phyloP scores from a whole-genome alignment of 2,888 invertebrate genomes.

The Girardia tigrina region DNA sequence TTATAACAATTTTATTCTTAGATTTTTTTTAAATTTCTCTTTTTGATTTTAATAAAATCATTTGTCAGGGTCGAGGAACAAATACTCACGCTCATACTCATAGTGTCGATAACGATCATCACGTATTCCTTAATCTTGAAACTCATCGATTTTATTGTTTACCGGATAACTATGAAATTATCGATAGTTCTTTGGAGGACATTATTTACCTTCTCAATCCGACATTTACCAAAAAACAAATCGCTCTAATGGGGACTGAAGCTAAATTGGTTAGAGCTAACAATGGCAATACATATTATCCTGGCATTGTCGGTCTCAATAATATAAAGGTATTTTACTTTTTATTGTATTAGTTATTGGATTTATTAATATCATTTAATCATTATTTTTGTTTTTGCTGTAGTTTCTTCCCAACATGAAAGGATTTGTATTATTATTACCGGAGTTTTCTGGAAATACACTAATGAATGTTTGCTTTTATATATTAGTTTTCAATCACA shows the following conservation, averaged over 20 bases:
- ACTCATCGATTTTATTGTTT: constrained; percentile 93
- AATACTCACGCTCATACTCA: constrained; percentile 98
- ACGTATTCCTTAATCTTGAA: constrained; percentile 87
- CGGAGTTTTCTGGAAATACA: no score
- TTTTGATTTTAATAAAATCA: no score
- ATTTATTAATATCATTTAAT: not conserved
- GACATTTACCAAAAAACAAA: constrained; percentile 72
- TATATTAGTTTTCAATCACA: no score
- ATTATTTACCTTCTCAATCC: constrained; percentile 94
- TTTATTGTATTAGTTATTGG: not conserved
- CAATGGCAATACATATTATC: constrained; percentile 85
- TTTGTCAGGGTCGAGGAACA: constrained; percentile 65
- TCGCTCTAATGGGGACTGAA: constrained; percentile 64
- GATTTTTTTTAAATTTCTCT: no score
- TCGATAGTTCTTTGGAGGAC: constrained; percentile 85
- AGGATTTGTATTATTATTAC: no score
- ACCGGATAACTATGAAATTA: constrained; percentile 97
- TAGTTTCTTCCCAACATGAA: no score
- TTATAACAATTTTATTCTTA: not conserved
- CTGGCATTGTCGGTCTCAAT: constrained; percentile 82
- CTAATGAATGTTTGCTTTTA: no score
- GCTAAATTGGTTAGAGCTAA: constrained; percentile 80
- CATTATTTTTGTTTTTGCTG: not conserved
- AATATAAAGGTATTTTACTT: constrained; percentile 65
- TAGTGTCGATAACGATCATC: constrained; percentile 89